Conservation (phyloP, 2,797 vertebrate species). For the Scyliorhinus canicula region DNA sequence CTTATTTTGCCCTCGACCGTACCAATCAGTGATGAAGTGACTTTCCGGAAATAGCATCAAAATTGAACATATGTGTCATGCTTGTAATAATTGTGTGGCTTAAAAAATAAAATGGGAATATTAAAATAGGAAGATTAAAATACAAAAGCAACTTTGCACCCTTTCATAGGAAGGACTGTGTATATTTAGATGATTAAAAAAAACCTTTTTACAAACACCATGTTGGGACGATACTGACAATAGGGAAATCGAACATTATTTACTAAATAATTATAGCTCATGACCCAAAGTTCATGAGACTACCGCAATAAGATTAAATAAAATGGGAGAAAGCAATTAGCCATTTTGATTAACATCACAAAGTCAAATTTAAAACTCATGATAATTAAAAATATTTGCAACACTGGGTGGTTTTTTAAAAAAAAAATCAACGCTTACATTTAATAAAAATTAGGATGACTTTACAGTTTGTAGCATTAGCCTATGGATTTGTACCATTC, state of each 20-base stretch:
- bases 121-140: background rate
- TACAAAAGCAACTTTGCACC: background rate
- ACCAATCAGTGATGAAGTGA: background rate
- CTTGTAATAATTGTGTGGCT: background rate
- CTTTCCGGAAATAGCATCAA: conserved; percentile 2
- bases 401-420: background rate
- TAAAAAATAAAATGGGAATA: background rate
- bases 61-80: background rate
- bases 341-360: background rate
- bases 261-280: background rate
- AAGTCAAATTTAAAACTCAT: background rate
- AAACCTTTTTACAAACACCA: background rate
- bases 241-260: background rate
- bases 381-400: background rate
- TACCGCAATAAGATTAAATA: background rate
- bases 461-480: background rate
- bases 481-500: background rate
- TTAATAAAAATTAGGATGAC: background rate
- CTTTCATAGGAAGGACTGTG: background rate
- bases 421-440: background rate
- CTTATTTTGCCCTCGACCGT: background rate
- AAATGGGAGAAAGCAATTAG: background rate
- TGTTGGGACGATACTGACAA: background rate
- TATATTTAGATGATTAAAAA: background rate
- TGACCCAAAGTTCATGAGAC: background rate